A percentile compares a stretch with the other conserved stretches of the same genome.
phyloP scores from a whole-genome alignment of 1,140 invertebrate genomes.

The Bombus sibiricus region DNA sequence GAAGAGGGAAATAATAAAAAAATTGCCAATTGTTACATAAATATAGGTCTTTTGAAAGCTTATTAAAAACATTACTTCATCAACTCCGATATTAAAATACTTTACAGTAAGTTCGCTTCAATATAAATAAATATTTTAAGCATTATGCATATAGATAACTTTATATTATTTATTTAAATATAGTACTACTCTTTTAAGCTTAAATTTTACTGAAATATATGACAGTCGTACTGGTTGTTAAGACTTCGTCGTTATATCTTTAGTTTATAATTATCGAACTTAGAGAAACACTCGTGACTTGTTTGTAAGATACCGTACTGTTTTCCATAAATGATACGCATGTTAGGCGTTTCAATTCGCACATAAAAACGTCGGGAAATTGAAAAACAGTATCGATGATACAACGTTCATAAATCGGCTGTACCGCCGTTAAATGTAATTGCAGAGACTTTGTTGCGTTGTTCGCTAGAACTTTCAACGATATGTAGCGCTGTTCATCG shows the following conservation, averaged over 20 bases:
- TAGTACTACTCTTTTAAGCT: too few relatives aligned
- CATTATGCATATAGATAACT: too few relatives aligned
- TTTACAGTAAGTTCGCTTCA: too few relatives aligned
- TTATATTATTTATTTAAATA: too few relatives aligned
- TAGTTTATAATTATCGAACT: too few relatives aligned
- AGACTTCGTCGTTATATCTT: neutral
- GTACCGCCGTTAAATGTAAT: neutral
- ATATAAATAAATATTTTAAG: too few relatives aligned
- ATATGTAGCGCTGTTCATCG: conserved; percentile 43
- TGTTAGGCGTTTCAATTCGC: neutral
- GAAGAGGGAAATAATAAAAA: too few relatives aligned
- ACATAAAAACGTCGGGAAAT: neutral
- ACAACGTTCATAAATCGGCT: neutral
- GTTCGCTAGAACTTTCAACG: conserved; percentile 27
- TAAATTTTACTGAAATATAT: neutral
- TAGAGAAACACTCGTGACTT: neutral
- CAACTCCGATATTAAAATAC: too few relatives aligned
- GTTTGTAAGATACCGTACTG: too few relatives aligned
- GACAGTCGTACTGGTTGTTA: neutral
- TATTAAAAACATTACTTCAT: too few relatives aligned
- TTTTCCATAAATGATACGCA: neutral
- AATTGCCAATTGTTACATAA: too few relatives aligned
- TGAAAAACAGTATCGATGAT: neutral
- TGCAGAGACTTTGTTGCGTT: conserved; percentile 3
- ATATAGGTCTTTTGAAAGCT: too few relatives aligned